phyloP scores from a whole-genome alignment of 2,113 vertebrate genomes.

The Phrynocephalus versicolor region DNA sequence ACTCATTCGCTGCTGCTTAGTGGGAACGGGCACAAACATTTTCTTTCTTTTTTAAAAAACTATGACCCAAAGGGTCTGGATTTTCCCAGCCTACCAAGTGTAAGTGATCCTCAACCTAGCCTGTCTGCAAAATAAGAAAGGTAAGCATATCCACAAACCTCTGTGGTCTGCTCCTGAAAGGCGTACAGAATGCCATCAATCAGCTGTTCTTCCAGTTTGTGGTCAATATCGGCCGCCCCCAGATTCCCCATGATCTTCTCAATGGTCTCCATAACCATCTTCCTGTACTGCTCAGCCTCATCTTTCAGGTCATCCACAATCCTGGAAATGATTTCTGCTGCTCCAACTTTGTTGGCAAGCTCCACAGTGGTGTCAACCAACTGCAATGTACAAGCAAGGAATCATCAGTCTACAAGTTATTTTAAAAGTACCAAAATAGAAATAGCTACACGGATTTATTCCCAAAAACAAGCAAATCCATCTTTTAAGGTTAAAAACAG shows the following conservation, averaged over 20 bases:
- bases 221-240: slow-evolving; percentile 96
- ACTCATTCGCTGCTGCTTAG: neutral
- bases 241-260: slow-evolving; percentile 99
- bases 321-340: slow-evolving; percentile 97
- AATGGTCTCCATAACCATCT: slow-evolving; percentile 99
- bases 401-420: neutral
- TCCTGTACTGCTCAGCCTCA: slow-evolving; percentile 97
- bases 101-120: neutral
- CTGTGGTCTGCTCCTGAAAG: slow-evolving; percentile 98
- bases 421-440: neutral
- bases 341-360: slow-evolving; percentile 97
- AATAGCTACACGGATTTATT: neutral
- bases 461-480: slow-evolving; percentile 4
- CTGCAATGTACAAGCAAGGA: slow-evolving; percentile 66
- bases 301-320: slow-evolving; percentile 99
- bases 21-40: too few relatives aligned
- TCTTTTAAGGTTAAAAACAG: neutral
- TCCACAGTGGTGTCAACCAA: slow-evolving; percentile 98
- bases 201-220: slow-evolving; percentile 97
- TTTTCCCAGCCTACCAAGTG: neutral
- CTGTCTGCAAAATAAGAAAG: neutral
- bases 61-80: neutral
- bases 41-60: too few relatives aligned
- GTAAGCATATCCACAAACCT: slow-evolving; percentile 74
- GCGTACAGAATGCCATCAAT: slow-evolving; percentile 98